Evolutionary conservation across 1,140 invertebrate species (phyloP).

Genomic region (Bombus fervidus): DNA sequence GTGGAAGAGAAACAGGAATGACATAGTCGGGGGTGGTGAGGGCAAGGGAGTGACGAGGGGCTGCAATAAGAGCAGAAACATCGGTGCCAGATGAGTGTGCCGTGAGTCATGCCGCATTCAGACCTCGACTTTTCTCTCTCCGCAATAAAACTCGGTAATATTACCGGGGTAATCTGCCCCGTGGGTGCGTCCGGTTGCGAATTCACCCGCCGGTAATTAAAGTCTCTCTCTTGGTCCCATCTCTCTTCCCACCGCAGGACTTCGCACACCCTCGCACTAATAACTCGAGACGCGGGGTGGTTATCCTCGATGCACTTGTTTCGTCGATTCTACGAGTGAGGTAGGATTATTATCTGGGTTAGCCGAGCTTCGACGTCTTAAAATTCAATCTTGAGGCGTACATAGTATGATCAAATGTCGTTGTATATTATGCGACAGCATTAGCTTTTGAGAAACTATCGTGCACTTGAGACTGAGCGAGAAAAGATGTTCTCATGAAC

Average conservation of each 20-base stretch:
- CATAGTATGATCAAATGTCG: too few relatives aligned
- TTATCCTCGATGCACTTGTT: not conserved
- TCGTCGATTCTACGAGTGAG: too few relatives aligned
- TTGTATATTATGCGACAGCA: too few relatives aligned
- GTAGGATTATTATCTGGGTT: too few relatives aligned
- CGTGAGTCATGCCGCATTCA: conserved; percentile 67
- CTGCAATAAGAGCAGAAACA: conserved; percentile 69
- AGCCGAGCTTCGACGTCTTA: too few relatives aligned
- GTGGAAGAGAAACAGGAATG: not conserved
- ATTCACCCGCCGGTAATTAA: conserved; percentile 63
- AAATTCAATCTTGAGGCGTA: too few relatives aligned
- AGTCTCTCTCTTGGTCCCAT: conserved; percentile 38
- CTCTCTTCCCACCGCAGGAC: not conserved
- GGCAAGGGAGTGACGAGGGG: conserved; percentile 52
- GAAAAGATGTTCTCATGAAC: too few relatives aligned
- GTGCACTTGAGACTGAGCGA: too few relatives aligned
- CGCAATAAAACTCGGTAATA: conserved; percentile 72
- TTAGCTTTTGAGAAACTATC: too few relatives aligned
- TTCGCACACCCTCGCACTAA: conserved; percentile 12
- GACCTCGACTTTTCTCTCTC: conserved; percentile 59
- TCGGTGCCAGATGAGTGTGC: conserved; percentile 65
- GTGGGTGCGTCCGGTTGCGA: conserved; percentile 69
- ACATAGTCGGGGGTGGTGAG: conserved; percentile 29
- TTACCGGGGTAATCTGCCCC: conserved; percentile 69
- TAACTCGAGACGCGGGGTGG: conserved; percentile 32